Evolutionary conservation across 2,113 vertebrate species (phyloP).

Genomic region (Psilopsiagon aurifrons): DNA sequence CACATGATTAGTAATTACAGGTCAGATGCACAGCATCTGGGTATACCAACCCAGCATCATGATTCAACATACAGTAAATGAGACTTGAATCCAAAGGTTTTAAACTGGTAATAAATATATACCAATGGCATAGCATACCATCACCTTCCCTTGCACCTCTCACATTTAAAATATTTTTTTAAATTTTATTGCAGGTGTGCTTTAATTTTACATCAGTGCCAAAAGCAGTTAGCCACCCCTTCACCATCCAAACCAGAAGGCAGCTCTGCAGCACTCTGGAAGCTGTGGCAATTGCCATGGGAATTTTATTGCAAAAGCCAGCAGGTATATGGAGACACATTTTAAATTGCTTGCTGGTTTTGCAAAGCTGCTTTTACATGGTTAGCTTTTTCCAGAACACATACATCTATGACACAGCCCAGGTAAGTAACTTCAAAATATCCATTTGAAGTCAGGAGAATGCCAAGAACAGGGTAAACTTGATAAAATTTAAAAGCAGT

Average conservation of each 20-base stretch:
- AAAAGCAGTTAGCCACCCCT: background rate
- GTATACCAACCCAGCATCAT: background rate
- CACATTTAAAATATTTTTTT: background rate
- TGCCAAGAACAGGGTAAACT: background rate
- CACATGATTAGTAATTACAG: background rate
- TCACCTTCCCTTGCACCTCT: background rate
- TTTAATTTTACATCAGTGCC: background rate
- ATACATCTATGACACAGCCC: background rate
- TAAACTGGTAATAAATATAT: background rate
- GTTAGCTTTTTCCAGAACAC: background rate
- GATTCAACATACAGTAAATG: background rate
- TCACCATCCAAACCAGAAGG: background rate
- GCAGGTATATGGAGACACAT: background rate
- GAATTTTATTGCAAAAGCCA: background rate
- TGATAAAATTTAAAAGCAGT: background rate
- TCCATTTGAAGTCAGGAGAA: background rate
- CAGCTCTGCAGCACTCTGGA: background rate
- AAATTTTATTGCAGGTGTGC: background rate
- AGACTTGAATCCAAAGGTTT: background rate
- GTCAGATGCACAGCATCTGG: background rate
- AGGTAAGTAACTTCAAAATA: background rate
- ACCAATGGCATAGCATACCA: background rate
- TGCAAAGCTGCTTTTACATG: background rate
- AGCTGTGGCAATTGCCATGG: background rate
- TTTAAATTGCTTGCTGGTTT: background rate